Base-by-base conservation (phyloP, 2,888 invertebrate genomes). In the Chloroclystis v-ata region DNA sequence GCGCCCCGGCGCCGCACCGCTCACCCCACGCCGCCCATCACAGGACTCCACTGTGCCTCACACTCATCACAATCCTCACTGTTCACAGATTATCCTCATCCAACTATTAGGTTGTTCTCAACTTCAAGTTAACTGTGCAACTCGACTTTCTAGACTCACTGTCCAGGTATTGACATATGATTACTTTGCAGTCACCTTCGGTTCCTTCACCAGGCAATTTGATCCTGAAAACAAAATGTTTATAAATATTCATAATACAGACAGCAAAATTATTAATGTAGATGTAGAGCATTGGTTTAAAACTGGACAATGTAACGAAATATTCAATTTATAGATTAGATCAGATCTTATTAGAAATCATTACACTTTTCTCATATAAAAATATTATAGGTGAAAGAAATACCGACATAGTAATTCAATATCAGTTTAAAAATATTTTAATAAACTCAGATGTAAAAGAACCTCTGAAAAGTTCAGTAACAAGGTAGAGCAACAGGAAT, bases 21-120 rank as follows among this genome's bases (percentile, higher is more conserved):
- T 86, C 85, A 88, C 85, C 89, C 84, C 77, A 82, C 86, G 75
- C 85, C 87, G 66, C 86, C 85, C 84, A 82, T 83, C 80, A 84
- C 88, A 82, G 64, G 49, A 72, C 67, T 75, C 74, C 72, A 63
- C 72, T 65, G 63, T 70, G 61, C 78, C 72, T 60, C 60, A 67
- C 68, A 61, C 72, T 59, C 70, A 73, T 70, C 71, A 61, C 71
- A 69, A 65, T 61, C 37, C 56, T 68, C 72, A 72, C 76, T 70
- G 50, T 58, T 59, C 67, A 60, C 70, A 65, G 67, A 67, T 70
- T 61, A 51, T 58, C 57, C 59, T 60, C 71, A 69, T 67, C 58
- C 59, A 54, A 62, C 56, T 54, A 56, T 56, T 47, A 52, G 49
- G 46, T 37, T 39, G 51, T 32, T 52, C 47, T 45, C 57, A 54